A percentile compares a stretch with the other conserved stretches of the same genome.
Conservation (phyloP, 2,888 invertebrate genomes). For the Leptothorax acervorum region DNA sequence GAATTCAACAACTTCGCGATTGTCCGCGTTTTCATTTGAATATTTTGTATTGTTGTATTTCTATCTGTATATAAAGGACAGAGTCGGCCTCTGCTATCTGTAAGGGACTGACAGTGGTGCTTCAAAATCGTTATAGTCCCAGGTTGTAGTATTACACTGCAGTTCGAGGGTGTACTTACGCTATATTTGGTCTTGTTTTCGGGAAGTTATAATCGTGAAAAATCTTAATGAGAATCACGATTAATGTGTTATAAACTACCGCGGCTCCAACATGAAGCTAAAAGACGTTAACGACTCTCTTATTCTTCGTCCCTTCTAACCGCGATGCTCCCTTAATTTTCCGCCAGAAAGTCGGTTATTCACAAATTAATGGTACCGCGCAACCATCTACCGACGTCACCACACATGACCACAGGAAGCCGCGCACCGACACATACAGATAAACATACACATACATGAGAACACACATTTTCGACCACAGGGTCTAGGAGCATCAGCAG, state of each 20-base stretch:
- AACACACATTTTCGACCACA: slow-evolving; percentile 8
- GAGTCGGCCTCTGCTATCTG: background rate
- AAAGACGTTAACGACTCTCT: slow-evolving; percentile 32
- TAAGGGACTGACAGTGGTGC: background rate
- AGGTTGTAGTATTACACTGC: background rate
- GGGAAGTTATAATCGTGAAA: background rate
- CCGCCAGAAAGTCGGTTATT: slow-evolving; percentile 42
- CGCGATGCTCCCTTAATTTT: slow-evolving; percentile 43
- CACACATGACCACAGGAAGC: slow-evolving; percentile 46
- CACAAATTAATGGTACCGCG: slow-evolving; percentile 52
- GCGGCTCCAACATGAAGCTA: background rate
- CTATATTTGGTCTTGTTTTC: background rate
- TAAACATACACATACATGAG: background rate
- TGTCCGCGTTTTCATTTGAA: slow-evolving; percentile 21
- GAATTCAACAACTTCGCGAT: slow-evolving; percentile 35
- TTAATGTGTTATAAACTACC: background rate
- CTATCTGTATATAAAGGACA: background rate
- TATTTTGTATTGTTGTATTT: slow-evolving; percentile 4
- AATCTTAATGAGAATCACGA: background rate
- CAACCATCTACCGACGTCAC: slow-evolving; percentile 29
- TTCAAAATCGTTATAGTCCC: background rate
- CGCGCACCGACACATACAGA: background rate
- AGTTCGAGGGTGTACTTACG: background rate
- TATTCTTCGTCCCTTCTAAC: slow-evolving; percentile 7
- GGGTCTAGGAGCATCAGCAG: slow-evolving; percentile 34